Percentiles rank a stretch among this genome's conserved stretches.
These are phyloP conservation scores for Rhopalosiphum nymphaeae DNA, from an alignment of 2,888 invertebrate species.

Conservation along the genomic window DNA sequence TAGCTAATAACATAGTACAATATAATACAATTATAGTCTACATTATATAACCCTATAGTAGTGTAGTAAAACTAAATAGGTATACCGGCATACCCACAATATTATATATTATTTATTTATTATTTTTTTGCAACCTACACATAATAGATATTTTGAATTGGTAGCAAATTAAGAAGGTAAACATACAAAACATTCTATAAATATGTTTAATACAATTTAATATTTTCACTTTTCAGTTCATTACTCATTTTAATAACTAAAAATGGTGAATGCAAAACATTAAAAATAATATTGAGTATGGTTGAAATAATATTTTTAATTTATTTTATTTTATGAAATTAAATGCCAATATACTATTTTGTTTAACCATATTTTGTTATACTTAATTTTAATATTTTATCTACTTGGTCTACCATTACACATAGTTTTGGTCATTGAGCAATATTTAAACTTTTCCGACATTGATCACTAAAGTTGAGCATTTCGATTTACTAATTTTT, in stretches of 20 bases:
- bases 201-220: background rate
- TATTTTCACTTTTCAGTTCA: background rate
- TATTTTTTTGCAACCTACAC: no score
- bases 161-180: background rate
- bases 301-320: background rate
- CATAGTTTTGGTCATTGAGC: background rate
- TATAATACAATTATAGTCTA: background rate
- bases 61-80: background rate
- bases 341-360: background rate
- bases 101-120: background rate
- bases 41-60: background rate
- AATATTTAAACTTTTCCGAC: background rate
- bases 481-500: background rate
- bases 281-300: background rate
- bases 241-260: background rate
- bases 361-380: background rate
- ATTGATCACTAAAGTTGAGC: background rate
- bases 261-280: background rate
- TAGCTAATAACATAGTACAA: background rate
- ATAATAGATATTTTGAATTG: background rate
- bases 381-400: background rate
- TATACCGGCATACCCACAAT: background rate
- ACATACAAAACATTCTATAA: background rate
- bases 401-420: background rate
- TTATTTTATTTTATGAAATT: background rate